Percentiles rank a stretch among this genome's conserved stretches.
Evolutionary conservation across 2,888 invertebrate species (phyloP).

Genomic region (Torymus auratus): DNA sequence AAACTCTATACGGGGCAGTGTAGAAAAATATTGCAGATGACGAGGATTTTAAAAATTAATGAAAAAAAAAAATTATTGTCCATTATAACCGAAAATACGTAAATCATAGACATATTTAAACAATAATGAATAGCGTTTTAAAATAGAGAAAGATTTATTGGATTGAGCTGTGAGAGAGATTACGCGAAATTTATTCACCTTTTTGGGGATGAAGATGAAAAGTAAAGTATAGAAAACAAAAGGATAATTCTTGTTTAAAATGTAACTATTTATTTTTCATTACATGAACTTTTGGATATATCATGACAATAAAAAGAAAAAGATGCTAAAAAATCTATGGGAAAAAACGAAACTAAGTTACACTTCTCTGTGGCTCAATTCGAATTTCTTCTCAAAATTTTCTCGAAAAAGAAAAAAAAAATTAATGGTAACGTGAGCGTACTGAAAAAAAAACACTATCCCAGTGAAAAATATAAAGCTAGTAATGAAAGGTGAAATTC

Average conservation of each 20-base stretch:
- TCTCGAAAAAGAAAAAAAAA: constrained; percentile 38
- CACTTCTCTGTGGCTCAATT: constrained; percentile 53
- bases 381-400: constrained; percentile 51
- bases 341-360: constrained; percentile 35
- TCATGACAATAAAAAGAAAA: constrained; percentile 51
- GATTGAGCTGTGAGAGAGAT: constrained; percentile 52
- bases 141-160: constrained; percentile 44
- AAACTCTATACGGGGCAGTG: constrained; percentile 47
- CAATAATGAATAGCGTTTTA: constrained; percentile 56
- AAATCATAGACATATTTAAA: constrained; percentile 59
- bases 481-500: constrained; percentile 57
- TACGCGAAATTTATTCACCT: constrained; percentile 33
- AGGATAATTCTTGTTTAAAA: constrained; percentile 42
- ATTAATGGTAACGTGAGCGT: constrained; percentile 38
- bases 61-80: constrained; percentile 56
- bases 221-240: constrained; percentile 16
- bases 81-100: constrained; percentile 61
- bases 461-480: constrained; percentile 56
- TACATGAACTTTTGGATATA: constrained; percentile 39
- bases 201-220: constrained; percentile 9
- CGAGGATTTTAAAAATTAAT: constrained; percentile 56
- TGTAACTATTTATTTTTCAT: constrained; percentile 52
- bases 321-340: constrained; percentile 33
- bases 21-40: constrained; percentile 56
- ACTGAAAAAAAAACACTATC: constrained; percentile 50